Evolutionary conservation across 2,797 vertebrate species (phyloP), one percentile per base, ranked within the genome.

Genomic region (Chiroxiphia lanceolata): DNA sequence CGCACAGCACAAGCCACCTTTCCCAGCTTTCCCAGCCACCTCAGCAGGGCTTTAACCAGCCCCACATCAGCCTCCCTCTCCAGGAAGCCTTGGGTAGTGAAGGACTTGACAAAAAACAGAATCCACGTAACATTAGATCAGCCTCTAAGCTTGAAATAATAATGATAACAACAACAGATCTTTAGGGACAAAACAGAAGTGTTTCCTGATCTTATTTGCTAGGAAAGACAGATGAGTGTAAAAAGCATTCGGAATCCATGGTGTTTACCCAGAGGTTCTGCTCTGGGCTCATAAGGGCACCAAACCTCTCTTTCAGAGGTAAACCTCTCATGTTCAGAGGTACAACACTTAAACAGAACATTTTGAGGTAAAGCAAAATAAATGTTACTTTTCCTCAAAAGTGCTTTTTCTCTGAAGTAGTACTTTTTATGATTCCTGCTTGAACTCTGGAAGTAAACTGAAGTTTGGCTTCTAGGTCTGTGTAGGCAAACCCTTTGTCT

Each of bases 381-480:
- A 97, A 89, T 90, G 91, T 15, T 94, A 60, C 75, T 78, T 83
- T 94, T 74, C 56, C 83, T 83, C 59, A 61, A 10, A 85, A 86
- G 88, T 67, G 45, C 13, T 87, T 97, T 96, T 70, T 80, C 15
- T 77, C 75, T 42, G 47, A 70, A 91, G 60, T 29, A 68, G 40
- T 31, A 14, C 10, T 59, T 80, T 93, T n/a, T 21, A 29, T 67
- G 44, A 36, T 18, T 68, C 68, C 47, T 74, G 44, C 79, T 36
- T 78, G 68, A 87, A 94, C 90, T 93, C 84, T 78, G 57, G 53
- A 81, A 94, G 90, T 86, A 96, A 97, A 93, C 93, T 94, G 85
- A 96, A 95, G 80, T 93, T 97, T 95, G 94, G 69, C 86, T 95
- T 95, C 80, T 71, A 93, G 89, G 72, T 89, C 77, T 94, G 87